Evolutionary conservation across 2,888 invertebrate genomes (phyloP), one percentile per base, ranked within the genome.

Genomic region (Leptinotarsa tumamoca): DNA sequence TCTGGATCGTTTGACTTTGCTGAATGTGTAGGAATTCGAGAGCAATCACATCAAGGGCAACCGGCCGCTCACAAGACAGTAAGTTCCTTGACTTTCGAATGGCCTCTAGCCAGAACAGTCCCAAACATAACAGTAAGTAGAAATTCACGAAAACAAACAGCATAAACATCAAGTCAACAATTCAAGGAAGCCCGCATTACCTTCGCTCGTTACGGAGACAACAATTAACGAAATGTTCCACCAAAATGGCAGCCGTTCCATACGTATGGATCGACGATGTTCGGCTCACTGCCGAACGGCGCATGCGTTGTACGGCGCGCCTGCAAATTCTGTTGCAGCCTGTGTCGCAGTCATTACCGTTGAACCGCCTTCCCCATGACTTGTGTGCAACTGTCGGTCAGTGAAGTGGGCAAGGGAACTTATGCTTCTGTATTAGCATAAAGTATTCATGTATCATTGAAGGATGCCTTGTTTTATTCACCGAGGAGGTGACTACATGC

Each of bases 331-430:
- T 72, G 75, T 76, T 75, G 78, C 77, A 78, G 68, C 69, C 74
- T 80, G 80, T 85, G 84, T 82, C 84, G 85, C 84, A 85, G 83
- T 84, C 85, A 85, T 85, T 84, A 85, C 80, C 67, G 68, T 78
- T 78, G 83, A 81, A 83, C 82, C 83, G 84, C 84, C 84, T 84
- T 83, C 82, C 79, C 77, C 74, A 77, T 33, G 68, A 10, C 52
- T 52, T 54, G 21, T 43, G 21, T 68, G 51, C 18, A n/a, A 49
- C 68, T 74, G 52, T 50, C 51, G 23, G 21, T 18, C 68, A 52
- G 68, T 52, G 54, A 23, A 21, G 68, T 33, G 68, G 68, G 52
- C 27, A 4, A 23, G 51, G 50, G 43, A 18, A 2, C 43, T 43
- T 0, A 10, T 43, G 43, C 43, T 43, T 43, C 43, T 10, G 10